A percentile compares a stretch with the other conserved stretches of the same genome.
phyloP scores from a whole-genome alignment of 35 echinoderm and acorn worm genomes.

The Stichopus chloronotus region DNA sequence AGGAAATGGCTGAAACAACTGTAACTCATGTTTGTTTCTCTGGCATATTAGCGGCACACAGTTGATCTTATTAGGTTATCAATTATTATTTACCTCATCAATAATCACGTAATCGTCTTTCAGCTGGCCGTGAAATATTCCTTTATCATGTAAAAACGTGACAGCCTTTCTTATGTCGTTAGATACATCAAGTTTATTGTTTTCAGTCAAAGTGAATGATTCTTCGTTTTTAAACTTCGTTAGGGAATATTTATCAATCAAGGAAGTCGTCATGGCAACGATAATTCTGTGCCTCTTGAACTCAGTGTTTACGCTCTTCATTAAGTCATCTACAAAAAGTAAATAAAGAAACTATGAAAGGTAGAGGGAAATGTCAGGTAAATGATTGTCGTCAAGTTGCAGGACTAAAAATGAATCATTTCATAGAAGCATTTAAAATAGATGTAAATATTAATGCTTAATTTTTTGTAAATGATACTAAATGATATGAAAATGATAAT shows the following conservation, averaged over 20 bases:
- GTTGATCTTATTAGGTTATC: too few relatives aligned
- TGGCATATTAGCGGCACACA: too few relatives aligned
- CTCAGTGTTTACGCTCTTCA: background rate
- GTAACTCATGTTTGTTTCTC: too few relatives aligned
- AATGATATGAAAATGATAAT: background rate
- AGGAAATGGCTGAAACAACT: too few relatives aligned
- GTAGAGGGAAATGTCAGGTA: background rate
- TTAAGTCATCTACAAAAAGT: background rate
- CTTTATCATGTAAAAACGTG: background rate
- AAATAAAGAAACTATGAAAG: background rate
- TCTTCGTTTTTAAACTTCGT: background rate
- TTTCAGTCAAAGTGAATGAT: background rate
- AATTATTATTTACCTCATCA: background rate
- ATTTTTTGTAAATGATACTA: background rate
- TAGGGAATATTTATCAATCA: background rate
- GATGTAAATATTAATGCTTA: background rate
- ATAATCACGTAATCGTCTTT: background rate
- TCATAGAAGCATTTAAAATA: background rate
- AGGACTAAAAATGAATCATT: background rate
- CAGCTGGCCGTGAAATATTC: background rate
- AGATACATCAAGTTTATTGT: background rate
- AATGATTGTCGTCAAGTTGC: too few relatives aligned
- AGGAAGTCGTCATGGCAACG: background rate
- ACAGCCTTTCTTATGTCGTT: background rate
- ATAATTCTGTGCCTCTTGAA: background rate